These are phyloP conservation scores for Strix occidentalis DNA, from an alignment of 2,797 vertebrate species.

Conservation along the genomic window DNA sequence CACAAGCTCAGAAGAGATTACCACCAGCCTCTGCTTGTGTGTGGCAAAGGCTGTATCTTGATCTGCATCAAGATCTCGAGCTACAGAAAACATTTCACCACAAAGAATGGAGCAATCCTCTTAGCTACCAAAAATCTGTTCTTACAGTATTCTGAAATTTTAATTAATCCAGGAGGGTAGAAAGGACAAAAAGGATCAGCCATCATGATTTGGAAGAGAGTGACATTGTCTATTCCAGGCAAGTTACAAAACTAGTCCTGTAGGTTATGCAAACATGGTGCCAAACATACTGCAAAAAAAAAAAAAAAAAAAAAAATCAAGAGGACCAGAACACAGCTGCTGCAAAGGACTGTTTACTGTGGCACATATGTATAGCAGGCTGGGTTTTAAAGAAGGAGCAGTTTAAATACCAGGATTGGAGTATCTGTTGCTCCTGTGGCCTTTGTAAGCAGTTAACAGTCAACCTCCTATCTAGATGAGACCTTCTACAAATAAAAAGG, in stretches of 20 bases:
- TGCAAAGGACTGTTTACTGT: neutral
- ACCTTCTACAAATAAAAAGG: neutral
- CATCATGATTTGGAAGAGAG: neutral
- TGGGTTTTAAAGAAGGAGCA: neutral
- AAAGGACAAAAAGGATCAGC: neutral
- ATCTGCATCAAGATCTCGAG: neutral
- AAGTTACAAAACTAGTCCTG: neutral
- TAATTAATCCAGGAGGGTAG: neutral
- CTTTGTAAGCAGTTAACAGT: neutral
- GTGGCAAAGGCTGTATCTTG: neutral
- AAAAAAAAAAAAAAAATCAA: neutral
- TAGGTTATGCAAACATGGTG: neutral
- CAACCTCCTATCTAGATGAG: neutral
- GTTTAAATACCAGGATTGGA: neutral
- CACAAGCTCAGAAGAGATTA: neutral
- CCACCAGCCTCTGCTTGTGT: neutral
- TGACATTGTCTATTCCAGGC: neutral
- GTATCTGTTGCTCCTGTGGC: neutral
- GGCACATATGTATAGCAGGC: neutral
- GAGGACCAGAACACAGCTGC: neutral
- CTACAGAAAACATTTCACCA: neutral
- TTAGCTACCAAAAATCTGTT: neutral
- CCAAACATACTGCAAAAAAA: neutral
- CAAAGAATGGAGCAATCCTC: neutral
- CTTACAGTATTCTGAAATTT: neutral